phyloP scores from a whole-genome alignment of 2,888 invertebrate genomes.

The Cerceris ruficornis region DNA sequence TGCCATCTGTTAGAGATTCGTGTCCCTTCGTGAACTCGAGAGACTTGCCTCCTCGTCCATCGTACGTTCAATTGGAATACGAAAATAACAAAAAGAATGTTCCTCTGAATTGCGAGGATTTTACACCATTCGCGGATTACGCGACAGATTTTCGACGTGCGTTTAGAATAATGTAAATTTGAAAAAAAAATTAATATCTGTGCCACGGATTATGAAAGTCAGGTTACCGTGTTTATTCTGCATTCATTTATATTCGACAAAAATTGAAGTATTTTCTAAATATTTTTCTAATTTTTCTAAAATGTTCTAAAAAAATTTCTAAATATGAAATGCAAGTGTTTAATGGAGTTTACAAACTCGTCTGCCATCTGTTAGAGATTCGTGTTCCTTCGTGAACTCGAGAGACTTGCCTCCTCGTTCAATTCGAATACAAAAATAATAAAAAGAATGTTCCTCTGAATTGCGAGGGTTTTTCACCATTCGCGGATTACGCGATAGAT shows the following conservation, averaged over 20 bases:
- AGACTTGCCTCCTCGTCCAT: slow-evolving; percentile 6
- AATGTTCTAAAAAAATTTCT: no score
- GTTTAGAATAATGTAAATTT: no score
- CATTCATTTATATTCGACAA: no score
- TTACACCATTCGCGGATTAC: no score
- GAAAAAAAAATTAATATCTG: no score
- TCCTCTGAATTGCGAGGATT: background rate
- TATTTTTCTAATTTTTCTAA: no score
- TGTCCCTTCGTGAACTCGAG: slow-evolving; percentile 6
- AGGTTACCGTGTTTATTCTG: no score
- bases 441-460: background rate
- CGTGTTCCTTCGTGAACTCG: slow-evolving; percentile 2
- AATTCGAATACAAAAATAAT: background rate
- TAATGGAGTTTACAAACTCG: slow-evolving; percentile 20
- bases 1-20: slow-evolving; percentile 29
- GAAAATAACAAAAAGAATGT: background rate
- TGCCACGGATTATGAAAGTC: no score
- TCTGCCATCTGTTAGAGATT: slow-evolving; percentile 30
- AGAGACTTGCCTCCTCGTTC: slow-evolving; percentile 10
- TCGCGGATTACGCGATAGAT: no score
- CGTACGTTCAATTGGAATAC: background rate
- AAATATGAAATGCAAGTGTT: no score
- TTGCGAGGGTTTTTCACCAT: no score
- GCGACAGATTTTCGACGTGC: background rate
- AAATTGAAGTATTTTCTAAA: no score